Evolutionary conservation across 2,888 invertebrate genomes (phyloP).

Genomic region (Dryobota labecula): DNA sequence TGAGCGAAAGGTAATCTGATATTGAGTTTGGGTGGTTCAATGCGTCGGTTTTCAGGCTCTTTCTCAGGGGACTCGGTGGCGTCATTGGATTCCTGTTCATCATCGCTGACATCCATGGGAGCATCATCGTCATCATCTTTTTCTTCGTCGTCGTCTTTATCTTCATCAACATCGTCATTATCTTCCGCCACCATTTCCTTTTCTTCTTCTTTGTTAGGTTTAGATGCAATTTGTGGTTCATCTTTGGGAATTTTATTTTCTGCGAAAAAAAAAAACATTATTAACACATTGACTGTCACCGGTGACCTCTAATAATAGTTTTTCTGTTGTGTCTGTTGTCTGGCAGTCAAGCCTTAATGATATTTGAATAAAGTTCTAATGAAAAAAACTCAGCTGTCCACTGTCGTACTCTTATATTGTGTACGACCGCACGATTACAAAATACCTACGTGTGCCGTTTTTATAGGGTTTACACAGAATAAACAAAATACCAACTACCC

Average conservation of each 20-base stretch:
- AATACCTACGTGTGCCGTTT: not conserved
- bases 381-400: not conserved
- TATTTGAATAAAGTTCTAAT: not conserved
- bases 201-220: conserved; percentile 59
- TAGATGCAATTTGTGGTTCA: conserved; percentile 54
- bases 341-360: no score
- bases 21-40: conserved; percentile 61
- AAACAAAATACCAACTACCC: conserved; percentile 1
- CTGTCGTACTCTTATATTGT: not conserved
- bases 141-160: conserved; percentile 50
- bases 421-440: not conserved
- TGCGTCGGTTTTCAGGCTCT: conserved; percentile 41
- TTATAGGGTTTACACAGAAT: not conserved
- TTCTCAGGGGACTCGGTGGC: conserved; percentile 72
- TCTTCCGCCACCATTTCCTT: conserved; percentile 47
- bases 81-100: conserved; percentile 69
- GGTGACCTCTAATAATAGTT: no score
- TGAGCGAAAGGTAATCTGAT: conserved; percentile 80
- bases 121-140: conserved; percentile 66
- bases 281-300: no score
- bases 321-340: no score
- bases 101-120: conserved; percentile 70
- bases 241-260: conserved; percentile 70
- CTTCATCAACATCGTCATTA: conserved; percentile 61
- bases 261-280: conserved; percentile 62